Evolutionary conservation across 2,113 vertebrate species (phyloP), one percentile per base, ranked within the genome.

Genomic region (Eclectus roratus): DNA sequence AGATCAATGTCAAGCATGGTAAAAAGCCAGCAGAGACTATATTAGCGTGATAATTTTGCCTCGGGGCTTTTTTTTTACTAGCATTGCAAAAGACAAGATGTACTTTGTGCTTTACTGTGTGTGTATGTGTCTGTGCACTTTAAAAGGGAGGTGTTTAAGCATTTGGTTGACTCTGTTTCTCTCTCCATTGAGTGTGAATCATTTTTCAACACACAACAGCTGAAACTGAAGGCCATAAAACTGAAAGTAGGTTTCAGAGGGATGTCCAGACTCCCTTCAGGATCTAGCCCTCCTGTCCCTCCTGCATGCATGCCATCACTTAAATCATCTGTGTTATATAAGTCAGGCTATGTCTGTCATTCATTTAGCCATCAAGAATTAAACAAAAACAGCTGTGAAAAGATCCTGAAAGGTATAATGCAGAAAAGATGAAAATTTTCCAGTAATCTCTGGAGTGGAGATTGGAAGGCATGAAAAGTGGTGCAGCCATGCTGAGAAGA

Each of bases 41-140:
- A 27, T n/a, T 72, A 35, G 6, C 17, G 13, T 23, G 21, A 46
- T 65, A 33, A 49, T 86, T 84, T 83, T 52, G 23, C 12, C 18
- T 77, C 18, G 6, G 25, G 37, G 35, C 4, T 81, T 8, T 37
- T 41, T 35, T 83, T 91, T 76, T 56, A n/a, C 13, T 41, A 41
- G 3, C 17, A 4, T n/a, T 76, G 29, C 50, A 56, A 49, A 37
- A 46, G 15, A 19, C 41, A 60, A n/a, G 14, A 50, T 20, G 18
- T n/a, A 27, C 17, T 70, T 18, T 29, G 4, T 63, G 46, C 5
- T 64, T 43, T 27, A 25, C 12, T 12, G 14, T 31, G 7, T 10
- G 7, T 12, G 7, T 23, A 29, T 50, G 13, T 19, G 11, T 24
- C 7, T 17, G 17, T 15, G 2, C 17, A 37, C 0, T 0, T 35